Evolutionary conservation across 2,113 vertebrate species (phyloP).

Genomic region (Octodon degus): DNA sequence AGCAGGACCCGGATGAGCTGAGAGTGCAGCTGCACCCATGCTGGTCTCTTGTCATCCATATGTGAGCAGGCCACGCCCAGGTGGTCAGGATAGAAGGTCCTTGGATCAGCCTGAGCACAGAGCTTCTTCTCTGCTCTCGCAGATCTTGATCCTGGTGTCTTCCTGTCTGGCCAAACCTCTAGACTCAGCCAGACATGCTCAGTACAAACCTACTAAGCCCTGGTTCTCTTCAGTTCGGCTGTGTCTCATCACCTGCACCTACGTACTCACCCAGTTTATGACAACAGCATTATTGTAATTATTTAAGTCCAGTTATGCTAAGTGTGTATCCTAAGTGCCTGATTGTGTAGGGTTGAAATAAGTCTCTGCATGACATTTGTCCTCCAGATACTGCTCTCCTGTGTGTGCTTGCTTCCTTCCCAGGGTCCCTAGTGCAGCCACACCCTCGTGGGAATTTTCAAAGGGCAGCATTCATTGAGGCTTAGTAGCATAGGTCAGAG

Average conservation of each 20-base stretch:
- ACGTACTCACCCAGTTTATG: too few species aligned
- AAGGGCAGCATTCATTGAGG: neutral
- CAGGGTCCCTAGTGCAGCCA: too few species aligned
- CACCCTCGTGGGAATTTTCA: neutral
- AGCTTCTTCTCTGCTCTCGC: accelerated
- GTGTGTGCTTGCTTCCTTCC: too few species aligned
- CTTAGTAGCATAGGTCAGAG: neutral
- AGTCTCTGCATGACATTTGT: neutral
- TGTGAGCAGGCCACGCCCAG: neutral
- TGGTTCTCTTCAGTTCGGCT: neutral
- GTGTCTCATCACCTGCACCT: neutral
- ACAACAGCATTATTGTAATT: too few species aligned
- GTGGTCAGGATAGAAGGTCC: neutral
- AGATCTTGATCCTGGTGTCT: neutral
- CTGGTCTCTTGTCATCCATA: neutral
- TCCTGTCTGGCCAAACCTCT: neutral
- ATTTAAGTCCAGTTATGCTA: too few species aligned
- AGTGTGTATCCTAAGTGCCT: accelerated
- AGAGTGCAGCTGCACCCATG: neutral
- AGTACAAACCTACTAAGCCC: neutral
- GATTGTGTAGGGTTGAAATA: neutral
- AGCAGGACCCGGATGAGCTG: accelerated
- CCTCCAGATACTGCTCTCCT: neutral
- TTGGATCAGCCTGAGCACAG: neutral
- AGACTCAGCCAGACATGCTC: neutral